Evolutionary conservation across 2,888 invertebrate species (phyloP), one percentile per base, ranked within the genome.

Genomic region (Caenorhabditis zanzibari): DNA sequence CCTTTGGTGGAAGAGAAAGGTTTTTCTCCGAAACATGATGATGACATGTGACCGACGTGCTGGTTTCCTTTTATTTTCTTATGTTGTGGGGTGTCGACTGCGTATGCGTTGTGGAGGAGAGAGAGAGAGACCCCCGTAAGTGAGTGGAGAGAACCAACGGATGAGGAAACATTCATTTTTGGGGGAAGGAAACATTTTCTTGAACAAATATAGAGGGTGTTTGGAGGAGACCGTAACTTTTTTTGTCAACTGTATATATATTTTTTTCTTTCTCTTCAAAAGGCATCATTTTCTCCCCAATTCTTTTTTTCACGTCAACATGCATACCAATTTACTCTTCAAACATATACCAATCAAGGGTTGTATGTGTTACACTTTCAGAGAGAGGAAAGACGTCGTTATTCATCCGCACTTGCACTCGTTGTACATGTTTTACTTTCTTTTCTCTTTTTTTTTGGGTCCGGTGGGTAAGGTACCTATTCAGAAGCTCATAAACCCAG

Each of bases 21-120:
- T 58, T 76, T 68, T 56, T 68, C n/a, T n/a, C 68, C 76, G 76
- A 76, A 76, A 68, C 68, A 59, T 76, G 76, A 76, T 59, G 66
- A 76, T 68, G 76, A 68, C 76, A 76, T 76, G 76, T 76, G 76
- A 76, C 76, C 68, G 44, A 38, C 26, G 56, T 44, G 64, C 56
- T 38, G 16, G 59, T 58, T 59, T 59, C 47, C 22, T 61, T 61
- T 72, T 58, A 71, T 44, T 58, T 58, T 56, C 71, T 47, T 72
- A 41, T 66, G 58, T 73, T 52, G 26, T 52, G 19, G 38, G 69
- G 56, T 41, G 71, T 72, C 47, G 58, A 47, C 59, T 19, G 49
- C 28, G 63, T 58, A 19, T 59, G 49, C 26, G 19, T 24, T 24
- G 26, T 10, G 44, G 5, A 19, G 35, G 35, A 54, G 41, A 26